phyloP scores from a whole-genome alignment of 2,888 invertebrate genomes.

The Spilosoma lubricipeda region DNA sequence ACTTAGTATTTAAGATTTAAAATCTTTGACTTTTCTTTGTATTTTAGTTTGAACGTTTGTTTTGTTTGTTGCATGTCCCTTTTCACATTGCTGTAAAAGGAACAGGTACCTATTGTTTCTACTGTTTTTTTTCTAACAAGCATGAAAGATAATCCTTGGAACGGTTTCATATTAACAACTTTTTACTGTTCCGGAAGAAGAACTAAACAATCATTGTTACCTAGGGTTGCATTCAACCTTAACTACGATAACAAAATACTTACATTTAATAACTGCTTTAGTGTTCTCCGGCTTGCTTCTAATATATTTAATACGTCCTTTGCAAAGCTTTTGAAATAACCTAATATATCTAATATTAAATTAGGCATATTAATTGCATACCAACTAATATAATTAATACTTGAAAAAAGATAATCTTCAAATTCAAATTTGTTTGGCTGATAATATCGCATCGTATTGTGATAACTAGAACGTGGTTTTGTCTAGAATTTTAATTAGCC shows the following conservation, averaged over 20 bases:
- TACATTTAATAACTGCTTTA: background rate
- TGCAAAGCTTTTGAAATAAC: conserved; percentile 17
- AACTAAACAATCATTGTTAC: background rate
- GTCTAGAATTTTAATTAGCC: conserved; percentile 43
- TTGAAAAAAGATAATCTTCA: conserved; percentile 1
- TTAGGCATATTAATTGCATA: background rate
- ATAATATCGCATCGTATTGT: conserved; percentile 27
- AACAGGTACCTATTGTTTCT: conserved; percentile 31
- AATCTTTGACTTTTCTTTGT: conserved; percentile 3
- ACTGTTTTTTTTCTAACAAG: conserved; percentile 17
- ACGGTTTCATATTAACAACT: conserved; percentile 17
- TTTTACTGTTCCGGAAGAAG: background rate
- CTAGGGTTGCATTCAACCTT: background rate
- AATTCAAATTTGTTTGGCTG: conserved; percentile 21
- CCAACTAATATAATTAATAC: conserved; percentile 2
- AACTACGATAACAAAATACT: background rate
- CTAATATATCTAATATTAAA: background rate
- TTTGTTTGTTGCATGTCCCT: conserved; percentile 34
- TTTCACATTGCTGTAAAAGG: conserved; percentile 25
- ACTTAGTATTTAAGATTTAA: background rate
- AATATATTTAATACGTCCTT: conserved; percentile 7
- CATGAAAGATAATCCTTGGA: conserved; percentile 15
- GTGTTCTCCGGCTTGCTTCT: conserved; percentile 16
- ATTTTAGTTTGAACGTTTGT: conserved; percentile 18
- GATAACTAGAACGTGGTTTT: conserved; percentile 24